Evolutionary conservation across 2,797 vertebrate species (phyloP).

Genomic region (Furcifer pardalis): DNA sequence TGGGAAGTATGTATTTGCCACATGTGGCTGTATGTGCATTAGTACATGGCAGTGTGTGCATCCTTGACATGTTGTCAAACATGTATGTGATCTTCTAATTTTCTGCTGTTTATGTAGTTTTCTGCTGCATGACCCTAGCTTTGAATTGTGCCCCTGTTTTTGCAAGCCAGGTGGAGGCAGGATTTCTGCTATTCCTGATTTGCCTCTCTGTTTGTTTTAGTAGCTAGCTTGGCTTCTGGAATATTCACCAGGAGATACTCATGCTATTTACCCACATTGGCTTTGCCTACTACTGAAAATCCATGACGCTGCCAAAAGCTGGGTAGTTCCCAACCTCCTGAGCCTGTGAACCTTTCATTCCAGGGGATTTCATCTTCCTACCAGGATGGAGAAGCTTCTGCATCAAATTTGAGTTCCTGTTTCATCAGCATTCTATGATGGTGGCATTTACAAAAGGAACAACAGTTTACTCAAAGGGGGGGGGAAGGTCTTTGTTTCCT

Average conservation of each 20-base stretch:
- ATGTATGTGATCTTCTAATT: neutral
- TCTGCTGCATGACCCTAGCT: neutral
- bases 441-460: neutral
- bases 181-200: neutral
- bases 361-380: neutral
- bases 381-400: neutral
- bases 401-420: neutral
- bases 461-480: too few relatives aligned
- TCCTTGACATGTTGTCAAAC: too few relatives aligned
- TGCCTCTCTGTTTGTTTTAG: neutral
- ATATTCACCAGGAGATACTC: conserved; percentile 6
- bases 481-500: neutral
- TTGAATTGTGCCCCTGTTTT: conserved; percentile 11
- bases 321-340: too few relatives aligned
- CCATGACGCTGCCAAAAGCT: neutral
- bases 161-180: neutral
- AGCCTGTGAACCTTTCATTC: neutral
- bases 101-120: too few relatives aligned
- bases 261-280: neutral
- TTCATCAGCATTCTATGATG: neutral
- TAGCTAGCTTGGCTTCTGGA: conserved; percentile 11
- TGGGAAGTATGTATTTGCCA: neutral
- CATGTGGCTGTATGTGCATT: neutral
- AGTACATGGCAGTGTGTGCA: too few relatives aligned
- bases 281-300: conserved; percentile 22